Conservation (phyloP, 2,113 vertebrate genomes). For the Rhynchomys soricoides region DNA sequence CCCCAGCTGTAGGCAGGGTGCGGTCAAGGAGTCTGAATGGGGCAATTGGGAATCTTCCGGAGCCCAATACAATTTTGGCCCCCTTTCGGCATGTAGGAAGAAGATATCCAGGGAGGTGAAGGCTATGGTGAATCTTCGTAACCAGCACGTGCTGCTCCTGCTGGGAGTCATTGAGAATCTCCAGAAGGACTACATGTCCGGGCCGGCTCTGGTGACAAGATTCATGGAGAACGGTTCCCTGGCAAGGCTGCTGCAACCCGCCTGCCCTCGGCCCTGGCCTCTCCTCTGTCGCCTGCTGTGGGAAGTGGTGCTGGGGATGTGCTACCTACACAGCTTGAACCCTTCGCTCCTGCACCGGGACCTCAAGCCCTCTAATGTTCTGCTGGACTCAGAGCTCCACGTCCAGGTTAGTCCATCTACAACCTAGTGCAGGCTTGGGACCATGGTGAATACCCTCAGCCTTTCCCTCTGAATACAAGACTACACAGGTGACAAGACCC, state of each 20-base stretch:
- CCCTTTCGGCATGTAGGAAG: neutral
- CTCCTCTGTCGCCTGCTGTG: slow-evolving; percentile 85
- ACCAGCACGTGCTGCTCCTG: slow-evolving; percentile 56
- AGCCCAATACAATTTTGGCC: no score
- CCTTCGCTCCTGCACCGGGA: slow-evolving; percentile 75
- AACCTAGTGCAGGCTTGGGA: neutral
- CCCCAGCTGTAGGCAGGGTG: neutral
- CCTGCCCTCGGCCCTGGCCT: slow-evolving; percentile 80
- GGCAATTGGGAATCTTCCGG: neutral
- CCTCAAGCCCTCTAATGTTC: slow-evolving; percentile 80
- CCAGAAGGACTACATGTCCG: rapidly evolving
- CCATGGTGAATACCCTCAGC: neutral
- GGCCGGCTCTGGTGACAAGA: slow-evolving; percentile 88
- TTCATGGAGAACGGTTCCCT: slow-evolving; percentile 90
- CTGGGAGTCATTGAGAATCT: slow-evolving; percentile 55
- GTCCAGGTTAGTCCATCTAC: slow-evolving; percentile 75
- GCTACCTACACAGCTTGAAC: slow-evolving; percentile 88
- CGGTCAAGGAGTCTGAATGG: neutral
- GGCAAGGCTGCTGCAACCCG: slow-evolving; percentile 32
- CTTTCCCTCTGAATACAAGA: neutral
- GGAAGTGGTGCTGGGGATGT: slow-evolving; percentile 89
- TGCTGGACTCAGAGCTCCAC: slow-evolving; percentile 75
- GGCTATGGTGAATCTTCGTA: slow-evolving; percentile 67
- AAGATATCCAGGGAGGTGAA: slow-evolving; percentile 68
- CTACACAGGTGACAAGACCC: neutral